Percentiles rank a stretch among this genome's conserved stretches.
Conservation (phyloP, 2,113 vertebrate species). For the Fulica atra region DNA sequence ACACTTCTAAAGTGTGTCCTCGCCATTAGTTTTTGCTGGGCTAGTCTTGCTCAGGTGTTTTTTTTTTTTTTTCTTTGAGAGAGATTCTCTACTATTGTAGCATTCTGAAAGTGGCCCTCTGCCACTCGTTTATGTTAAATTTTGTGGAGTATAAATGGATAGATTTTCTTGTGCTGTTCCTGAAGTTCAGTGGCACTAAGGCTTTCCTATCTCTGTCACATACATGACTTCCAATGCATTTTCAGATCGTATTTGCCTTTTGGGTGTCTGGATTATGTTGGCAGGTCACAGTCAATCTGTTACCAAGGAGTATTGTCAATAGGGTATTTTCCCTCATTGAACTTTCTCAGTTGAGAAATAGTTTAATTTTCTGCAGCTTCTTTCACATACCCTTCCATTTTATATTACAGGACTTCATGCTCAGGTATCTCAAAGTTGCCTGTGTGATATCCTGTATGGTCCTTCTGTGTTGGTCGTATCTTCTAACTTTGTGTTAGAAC, state of each 20-base stretch:
- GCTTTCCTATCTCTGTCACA: neutral
- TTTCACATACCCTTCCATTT: neutral
- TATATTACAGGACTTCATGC: neutral
- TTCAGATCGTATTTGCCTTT: neutral
- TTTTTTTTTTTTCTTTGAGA: neutral
- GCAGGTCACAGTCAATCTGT: neutral
- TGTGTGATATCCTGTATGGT: neutral
- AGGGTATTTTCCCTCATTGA: neutral
- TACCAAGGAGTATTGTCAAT: neutral
- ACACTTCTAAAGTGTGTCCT: neutral
- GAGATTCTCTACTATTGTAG: neutral
- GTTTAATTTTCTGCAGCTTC: neutral
- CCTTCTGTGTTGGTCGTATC: neutral
- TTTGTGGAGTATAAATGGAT: neutral
- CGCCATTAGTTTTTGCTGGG: neutral
- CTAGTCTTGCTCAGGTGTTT: neutral
- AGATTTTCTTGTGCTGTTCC: neutral
- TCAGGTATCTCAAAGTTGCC: neutral
- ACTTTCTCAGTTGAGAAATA: neutral
- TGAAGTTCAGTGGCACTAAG: neutral
- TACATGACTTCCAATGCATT: neutral
- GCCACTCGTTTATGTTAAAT: neutral
- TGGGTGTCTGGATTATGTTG: neutral
- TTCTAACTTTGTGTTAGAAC: neutral
- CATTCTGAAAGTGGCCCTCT: neutral